Base-by-base conservation (phyloP, 2,888 invertebrate species). In the Sinelater perroti region DNA sequence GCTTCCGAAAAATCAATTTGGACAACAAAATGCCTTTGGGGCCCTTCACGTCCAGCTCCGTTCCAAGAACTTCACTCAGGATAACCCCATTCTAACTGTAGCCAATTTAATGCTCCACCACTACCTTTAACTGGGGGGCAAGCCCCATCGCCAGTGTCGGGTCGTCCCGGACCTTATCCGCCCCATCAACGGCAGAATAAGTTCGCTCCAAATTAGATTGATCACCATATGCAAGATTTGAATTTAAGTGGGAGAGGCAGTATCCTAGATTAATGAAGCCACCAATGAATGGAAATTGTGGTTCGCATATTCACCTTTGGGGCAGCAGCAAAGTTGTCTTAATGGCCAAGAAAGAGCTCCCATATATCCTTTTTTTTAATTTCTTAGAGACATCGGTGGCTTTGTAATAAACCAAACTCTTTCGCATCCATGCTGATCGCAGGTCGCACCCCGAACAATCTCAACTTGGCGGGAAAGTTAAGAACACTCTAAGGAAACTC, bases 171-270 rank as follows among this genome's bases (percentile, higher is more conserved):
- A n/a, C 60, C 57, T 26, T 51, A 60, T 10, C 10, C 42, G 24
- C 42, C 44, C 13, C 40, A 51, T 28, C 46, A 58, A 17, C 35
- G 53, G 5, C 61, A 52, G 40, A 47, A 47, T 59, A 62, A 44
- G 58, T 54, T 47, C 56, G 57, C 36, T 24, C 49, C 52, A 31
- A 63, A 57, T 53, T 74, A 69, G 30, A 47, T 74, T 21, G 36
- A 71, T 4, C 75, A 75, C 65, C 80, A 79, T 63, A 76, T 80
- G 77, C 75, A 78, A 62, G 72, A 72, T 45, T 77, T 80, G 77
- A 77, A 72, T 62, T 50, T 80, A 18, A 66, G 71, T 61, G 76
- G 76, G 6, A 35, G 40, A 66, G 70, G 40, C 71, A 70, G 44
- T 72, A 70, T 61, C 68, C 66, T 38, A 52, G 53, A 6, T 52